phyloP scores from a whole-genome alignment of 2,113 vertebrate genomes.

The Ailurus styani region DNA sequence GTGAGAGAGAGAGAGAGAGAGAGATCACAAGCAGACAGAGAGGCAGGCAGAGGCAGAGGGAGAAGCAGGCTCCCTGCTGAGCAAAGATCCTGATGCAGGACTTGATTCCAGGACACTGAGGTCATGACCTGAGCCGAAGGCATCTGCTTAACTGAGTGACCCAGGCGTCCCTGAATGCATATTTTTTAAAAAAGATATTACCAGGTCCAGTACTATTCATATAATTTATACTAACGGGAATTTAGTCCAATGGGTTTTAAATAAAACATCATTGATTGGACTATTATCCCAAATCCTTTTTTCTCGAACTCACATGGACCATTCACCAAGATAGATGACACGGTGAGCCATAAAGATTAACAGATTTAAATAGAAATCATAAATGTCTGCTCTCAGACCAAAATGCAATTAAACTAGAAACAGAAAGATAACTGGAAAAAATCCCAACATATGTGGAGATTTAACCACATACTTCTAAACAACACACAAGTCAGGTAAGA shows the following conservation, averaged over 20 bases:
- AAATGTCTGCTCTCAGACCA: not conserved
- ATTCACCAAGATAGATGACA: not conserved
- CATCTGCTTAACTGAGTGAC: too few species aligned
- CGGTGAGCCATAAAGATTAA: not conserved
- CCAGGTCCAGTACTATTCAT: slow-evolving; percentile 81
- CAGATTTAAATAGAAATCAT: not conserved
- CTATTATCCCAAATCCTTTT: slow-evolving; percentile 67
- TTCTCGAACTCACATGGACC: not conserved
- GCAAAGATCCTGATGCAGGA: too few species aligned
- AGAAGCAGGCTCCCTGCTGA: too few species aligned
- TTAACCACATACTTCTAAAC: not conserved
- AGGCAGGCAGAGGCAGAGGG: too few species aligned
- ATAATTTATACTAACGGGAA: slow-evolving; percentile 79
- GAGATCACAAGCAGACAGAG: too few species aligned
- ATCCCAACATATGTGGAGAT: not conserved
- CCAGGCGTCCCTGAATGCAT: too few species aligned
- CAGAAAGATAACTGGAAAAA: not conserved
- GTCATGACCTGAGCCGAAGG: too few species aligned
- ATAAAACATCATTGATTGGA: slow-evolving; percentile 65
- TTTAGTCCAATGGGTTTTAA: slow-evolving; percentile 63
- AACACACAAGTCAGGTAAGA: not conserved
- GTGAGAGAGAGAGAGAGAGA: too few species aligned
- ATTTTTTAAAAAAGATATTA: slow-evolving; percentile 76
- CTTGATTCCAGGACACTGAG: too few species aligned
- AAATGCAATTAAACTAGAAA: not conserved